Evolutionary conservation across 1,140 invertebrate species (phyloP).

Genomic region (Oreohelix idahoensis): DNA sequence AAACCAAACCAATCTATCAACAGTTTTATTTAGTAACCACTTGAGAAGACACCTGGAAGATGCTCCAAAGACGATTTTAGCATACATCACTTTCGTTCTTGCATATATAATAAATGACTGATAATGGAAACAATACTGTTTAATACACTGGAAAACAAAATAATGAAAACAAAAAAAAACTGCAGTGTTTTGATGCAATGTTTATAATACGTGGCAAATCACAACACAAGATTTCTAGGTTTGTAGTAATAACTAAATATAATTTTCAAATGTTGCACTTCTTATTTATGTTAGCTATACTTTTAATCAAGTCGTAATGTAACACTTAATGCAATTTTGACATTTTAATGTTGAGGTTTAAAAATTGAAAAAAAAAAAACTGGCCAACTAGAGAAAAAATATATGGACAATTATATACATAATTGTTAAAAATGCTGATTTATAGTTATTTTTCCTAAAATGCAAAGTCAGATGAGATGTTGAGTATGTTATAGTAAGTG

Average conservation of each 20-base stretch:
- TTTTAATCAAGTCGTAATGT: background rate
- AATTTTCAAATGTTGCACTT: background rate
- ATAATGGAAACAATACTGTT: too few species aligned
- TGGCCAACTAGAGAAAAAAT: background rate
- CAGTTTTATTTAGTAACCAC: too few species aligned
- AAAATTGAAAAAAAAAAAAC: slow-evolving; percentile 1
- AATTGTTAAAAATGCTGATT: background rate
- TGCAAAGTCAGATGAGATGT: background rate
- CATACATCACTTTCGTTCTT: too few species aligned
- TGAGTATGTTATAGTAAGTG: background rate
- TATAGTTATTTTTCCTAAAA: background rate
- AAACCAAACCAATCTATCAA: too few species aligned
- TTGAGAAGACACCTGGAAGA: too few species aligned
- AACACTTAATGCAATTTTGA: background rate
- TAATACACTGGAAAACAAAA: background rate
- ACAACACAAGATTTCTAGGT: slow-evolving; percentile 3
- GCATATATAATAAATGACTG: too few species aligned
- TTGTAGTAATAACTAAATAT: background rate
- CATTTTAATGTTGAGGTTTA: background rate
- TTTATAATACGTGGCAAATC: background rate
- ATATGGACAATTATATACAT: background rate
- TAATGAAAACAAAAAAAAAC: background rate
- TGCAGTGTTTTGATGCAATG: background rate
- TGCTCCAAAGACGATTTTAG: too few species aligned
- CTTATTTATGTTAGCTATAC: background rate